These are phyloP conservation scores for Tigriopus japonicus DNA, from an alignment of 1,140 invertebrate species.

Conservation along the genomic window DNA sequence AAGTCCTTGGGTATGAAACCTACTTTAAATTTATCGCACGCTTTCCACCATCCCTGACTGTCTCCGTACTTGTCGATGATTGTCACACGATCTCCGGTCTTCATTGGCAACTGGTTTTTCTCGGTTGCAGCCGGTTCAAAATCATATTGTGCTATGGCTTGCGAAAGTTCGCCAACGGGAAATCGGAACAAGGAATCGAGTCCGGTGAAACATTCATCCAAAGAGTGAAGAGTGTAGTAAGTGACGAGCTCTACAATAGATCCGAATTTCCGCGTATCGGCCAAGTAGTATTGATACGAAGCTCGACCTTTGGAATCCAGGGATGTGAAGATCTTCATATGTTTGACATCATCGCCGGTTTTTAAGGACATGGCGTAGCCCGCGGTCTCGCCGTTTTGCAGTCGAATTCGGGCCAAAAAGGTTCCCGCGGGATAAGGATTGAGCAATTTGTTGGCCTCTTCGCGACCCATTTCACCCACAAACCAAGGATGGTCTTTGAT, in stretches of 20 bases:
- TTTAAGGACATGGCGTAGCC: constrained; percentile 13
- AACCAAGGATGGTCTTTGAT: constrained; percentile 26
- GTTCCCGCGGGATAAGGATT: constrained; percentile 26
- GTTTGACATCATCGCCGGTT: constrained; percentile 19
- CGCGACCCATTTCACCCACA: constrained; percentile 28
- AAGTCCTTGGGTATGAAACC: neutral
- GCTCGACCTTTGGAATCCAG: constrained; percentile 12
- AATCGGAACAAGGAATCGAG: constrained; percentile 1
- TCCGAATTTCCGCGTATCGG: constrained; percentile 17
- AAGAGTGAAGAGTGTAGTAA: constrained; percentile 15
- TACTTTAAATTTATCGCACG: neutral
- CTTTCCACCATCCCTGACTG: constrained; percentile 6
- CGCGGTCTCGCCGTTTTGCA: neutral
- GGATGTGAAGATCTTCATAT: constrained; percentile 18
- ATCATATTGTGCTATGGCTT: neutral
- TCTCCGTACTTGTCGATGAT: neutral
- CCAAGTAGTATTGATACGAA: constrained; percentile 17
- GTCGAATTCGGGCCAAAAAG: constrained; percentile 27
- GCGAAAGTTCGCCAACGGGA: neutral
- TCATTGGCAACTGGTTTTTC: neutral
- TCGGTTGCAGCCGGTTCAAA: neutral
- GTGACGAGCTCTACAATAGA: constrained; percentile 17
- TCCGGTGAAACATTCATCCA: constrained; percentile 18
- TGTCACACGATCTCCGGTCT: neutral
- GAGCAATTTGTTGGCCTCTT: constrained; percentile 25